Conservation (phyloP, 53 echinoderm and acorn worm species). For the Apostichopus leukothele region DNA sequence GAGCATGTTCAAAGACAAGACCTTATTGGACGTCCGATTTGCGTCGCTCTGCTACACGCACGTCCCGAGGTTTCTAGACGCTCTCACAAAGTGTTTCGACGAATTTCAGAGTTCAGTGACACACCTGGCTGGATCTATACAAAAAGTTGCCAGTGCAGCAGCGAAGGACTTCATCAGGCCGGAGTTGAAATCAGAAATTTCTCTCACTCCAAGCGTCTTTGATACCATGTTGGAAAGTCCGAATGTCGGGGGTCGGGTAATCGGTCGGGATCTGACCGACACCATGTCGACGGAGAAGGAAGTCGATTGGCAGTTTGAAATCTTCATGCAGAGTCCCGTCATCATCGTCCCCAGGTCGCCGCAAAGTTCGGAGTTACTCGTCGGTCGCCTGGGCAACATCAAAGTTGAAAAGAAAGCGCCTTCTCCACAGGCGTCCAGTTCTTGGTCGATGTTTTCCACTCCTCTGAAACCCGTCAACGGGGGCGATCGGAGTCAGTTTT, state of each 20-base stretch:
- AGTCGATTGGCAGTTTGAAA: conserved; percentile 61
- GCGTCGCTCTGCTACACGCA: conserved; percentile 95
- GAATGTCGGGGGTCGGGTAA: background rate
- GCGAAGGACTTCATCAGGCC: conserved; percentile 89
- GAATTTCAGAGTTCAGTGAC: conserved; percentile 90
- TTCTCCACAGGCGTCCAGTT: background rate
- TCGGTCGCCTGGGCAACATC: conserved; percentile 95
- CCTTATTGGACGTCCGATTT: conserved; percentile 61
- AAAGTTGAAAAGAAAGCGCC: conserved; percentile 28
- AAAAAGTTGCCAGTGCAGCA: conserved; percentile 88
- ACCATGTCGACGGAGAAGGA: background rate
- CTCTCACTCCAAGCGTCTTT: conserved; percentile 65
- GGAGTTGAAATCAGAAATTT: conserved; percentile 54
- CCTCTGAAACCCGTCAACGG: background rate
- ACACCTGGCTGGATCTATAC: conserved; percentile 79
- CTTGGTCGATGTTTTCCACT: conserved; percentile 4
- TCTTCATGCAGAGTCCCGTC: conserved; percentile 91
- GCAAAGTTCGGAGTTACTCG: conserved; percentile 81
- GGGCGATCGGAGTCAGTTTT: conserved; percentile 11
- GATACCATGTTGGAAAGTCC: conserved; percentile 68
- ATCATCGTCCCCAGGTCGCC: conserved; percentile 82
- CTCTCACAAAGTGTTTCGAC: conserved; percentile 73
- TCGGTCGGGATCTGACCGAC: conserved; percentile 1
- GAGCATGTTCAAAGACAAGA: conserved; percentile 30
- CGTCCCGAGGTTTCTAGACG: conserved; percentile 83